Base-by-base conservation (phyloP, 2,888 invertebrate species). In the Heterodera filipjevi region DNA sequence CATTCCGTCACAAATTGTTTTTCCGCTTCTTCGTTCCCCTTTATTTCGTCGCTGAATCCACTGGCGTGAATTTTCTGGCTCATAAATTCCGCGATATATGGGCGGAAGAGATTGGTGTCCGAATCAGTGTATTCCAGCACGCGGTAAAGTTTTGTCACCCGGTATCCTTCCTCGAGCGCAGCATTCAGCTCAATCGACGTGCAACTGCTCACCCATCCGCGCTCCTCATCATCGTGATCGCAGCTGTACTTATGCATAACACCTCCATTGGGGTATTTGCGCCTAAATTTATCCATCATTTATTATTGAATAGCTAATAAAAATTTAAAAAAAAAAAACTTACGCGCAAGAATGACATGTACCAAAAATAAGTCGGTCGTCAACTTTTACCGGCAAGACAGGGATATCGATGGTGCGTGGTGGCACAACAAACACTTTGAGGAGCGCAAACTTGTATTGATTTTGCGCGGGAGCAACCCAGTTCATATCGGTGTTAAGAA, bases 71-170 rank as follows among this genome's bases (percentile, higher is more conserved):
- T 30, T 19, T 78, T 78, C 3, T 46, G 19, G 2, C 5, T 12
- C 53, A 78, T 35, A n/a, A 78, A 78, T 66, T 78, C 35, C 0
- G 27, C 22, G 0, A 78, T 72, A 27, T 78, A 78, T 0, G 79
- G 59, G 3, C 71, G 39, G 32, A 78, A 78, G 2, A 78, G 70
- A 16, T n/a, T 53, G 5, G n/a, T 12, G 12, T 64, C 64, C 8
- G 46, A 78, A 6, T 33, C 1, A 1, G 27, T 32, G 10, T 78
- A 78, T 3, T 78, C 72, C 2, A 59, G 71, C 8, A 80, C 79
- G 0, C 79, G 27, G 30, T 32, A 77, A 1, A 80, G 19, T 10
- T 68, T 64, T 0, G 39, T 78, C 0, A 78, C 80, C 1, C 14
- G 6, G 27, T 78, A 78, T 0, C 71, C 74, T 16, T 78, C 59